Evolutionary conservation across 2,888 invertebrate genomes (phyloP), one percentile per base, ranked within the genome.

Genomic region (Xanthorhoe designata): DNA sequence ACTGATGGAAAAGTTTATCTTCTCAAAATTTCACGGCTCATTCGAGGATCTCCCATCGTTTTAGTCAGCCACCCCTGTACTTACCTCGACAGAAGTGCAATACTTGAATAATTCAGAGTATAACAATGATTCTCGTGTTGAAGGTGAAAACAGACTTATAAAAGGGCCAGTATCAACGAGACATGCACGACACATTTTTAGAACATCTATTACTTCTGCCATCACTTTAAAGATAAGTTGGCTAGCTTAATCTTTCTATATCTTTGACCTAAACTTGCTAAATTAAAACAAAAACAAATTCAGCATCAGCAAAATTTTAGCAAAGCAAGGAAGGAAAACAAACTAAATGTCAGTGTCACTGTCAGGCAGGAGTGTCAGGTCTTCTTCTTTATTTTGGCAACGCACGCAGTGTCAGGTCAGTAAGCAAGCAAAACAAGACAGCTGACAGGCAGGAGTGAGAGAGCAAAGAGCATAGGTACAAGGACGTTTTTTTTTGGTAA

Each of bases 51-150:
- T 47, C 13, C 0, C 8, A 15, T 15, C 15, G 13, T 17, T 6
- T 7, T 1, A 17, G 17, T 47, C 15, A 47, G 47, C 29, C 32
- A 47, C n/a, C n/a, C n/a, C n/a, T n/a, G 29, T 5, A 53, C 69
- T 83, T 79, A 92, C 94, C 84, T 92, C 90, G 19, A 94, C 86
- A 62, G 94, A 90, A 52, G 94, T 94, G 68, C 93, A 93, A 77
- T 88, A 94, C 71, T 89, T 86, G 70, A 88, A 94, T 67, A 92
- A 83, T 72, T 92, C 91, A 19, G 72, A 64, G 49, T 53, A 71
- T 10, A 67, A 7, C 47, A 72, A 57, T 0, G 70, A 51, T 64
- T 72, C 74, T 38, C 90, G 78, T 9, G 90, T 84, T 72, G 90
- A 90, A 62, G 87, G 85, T 61, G 82, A 77, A 82, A 92, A 90